Percentiles rank a stretch among this genome's conserved stretches.
These are phyloP conservation scores for Drosophila aldrichi DNA, from an alignment of 2,888 invertebrate genomes.

Conservation along the genomic window DNA sequence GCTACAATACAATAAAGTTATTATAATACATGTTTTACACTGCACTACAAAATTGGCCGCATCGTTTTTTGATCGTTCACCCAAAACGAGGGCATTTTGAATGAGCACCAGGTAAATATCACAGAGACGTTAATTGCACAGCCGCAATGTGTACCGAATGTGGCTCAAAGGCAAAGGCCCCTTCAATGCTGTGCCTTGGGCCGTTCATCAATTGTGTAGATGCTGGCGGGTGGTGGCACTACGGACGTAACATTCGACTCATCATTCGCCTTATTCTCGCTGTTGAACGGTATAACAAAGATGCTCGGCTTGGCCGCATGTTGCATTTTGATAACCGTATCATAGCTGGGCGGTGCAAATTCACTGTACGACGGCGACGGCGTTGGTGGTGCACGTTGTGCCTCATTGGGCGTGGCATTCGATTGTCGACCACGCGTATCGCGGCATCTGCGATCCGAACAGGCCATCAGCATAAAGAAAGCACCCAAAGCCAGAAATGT, in stretches of 20 bases:
- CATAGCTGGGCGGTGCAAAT: conserved; percentile 85
- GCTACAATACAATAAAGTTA: conserved; percentile 29
- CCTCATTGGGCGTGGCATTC: conserved; percentile 52
- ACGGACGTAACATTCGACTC: conserved; percentile 25
- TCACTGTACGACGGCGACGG: conserved; percentile 85
- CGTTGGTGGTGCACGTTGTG: conserved; percentile 79
- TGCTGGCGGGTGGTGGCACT: conserved; percentile 48
- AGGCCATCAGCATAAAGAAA: conserved; percentile 85
- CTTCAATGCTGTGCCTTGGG: conserved; percentile 65
- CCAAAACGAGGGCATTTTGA: conserved; percentile 36
- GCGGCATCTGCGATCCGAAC: conserved; percentile 83
- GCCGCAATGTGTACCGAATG: not conserved
- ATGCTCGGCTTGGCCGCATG: conserved; percentile 76
- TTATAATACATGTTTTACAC: conserved; percentile 51
- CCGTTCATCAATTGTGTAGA: conserved; percentile 82
- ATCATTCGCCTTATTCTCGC: conserved; percentile 46
- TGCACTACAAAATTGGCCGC: conserved; percentile 43
- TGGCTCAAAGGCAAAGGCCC: not conserved
- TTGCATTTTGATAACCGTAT: conserved; percentile 83
- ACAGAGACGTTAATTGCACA: conserved; percentile 52
- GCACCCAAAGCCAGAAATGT: conserved; percentile 84
- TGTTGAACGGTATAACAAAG: conserved; percentile 82
- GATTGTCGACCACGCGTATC: conserved; percentile 51
- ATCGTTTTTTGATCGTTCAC: conserved; percentile 8
- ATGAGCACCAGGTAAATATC: conserved; percentile 54